Evolutionary conservation across 92 coral and sea anemone species (phyloP).

Genomic region (Heteractis magnifica): DNA sequence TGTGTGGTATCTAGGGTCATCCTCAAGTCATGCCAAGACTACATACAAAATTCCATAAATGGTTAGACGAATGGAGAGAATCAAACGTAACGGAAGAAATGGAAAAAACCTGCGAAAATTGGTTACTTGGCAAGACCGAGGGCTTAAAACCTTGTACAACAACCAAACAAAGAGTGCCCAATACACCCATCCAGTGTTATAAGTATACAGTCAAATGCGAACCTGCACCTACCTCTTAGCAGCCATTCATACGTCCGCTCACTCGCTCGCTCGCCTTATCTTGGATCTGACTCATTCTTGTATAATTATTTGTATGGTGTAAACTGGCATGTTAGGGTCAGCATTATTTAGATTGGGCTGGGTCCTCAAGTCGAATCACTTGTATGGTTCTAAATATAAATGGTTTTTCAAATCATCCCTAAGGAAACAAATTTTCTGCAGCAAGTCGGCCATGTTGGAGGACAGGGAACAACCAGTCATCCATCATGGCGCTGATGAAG

Average conservation of each 20-base stretch:
- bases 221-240: conserved; percentile 29
- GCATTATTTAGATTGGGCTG: background rate
- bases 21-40: conserved; percentile 76
- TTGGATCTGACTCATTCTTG: background rate
- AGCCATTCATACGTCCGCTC: background rate
- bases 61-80: conserved; percentile 81
- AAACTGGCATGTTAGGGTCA: background rate
- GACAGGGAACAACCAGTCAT: background rate
- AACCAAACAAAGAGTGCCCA: conserved; percentile 59
- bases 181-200: conserved; percentile 64
- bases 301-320: conserved; percentile 8
- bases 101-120: conserved; percentile 71
- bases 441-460: conserved; percentile 4
- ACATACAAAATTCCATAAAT: conserved; percentile 76
- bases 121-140: conserved; percentile 91
- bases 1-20: conserved; percentile 54
- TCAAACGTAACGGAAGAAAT: conserved; percentile 78
- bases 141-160: conserved; percentile 89
- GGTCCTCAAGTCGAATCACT: background rate
- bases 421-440: background rate
- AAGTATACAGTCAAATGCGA: conserved; percentile 88
- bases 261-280: background rate
- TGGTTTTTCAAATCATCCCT: conserved; percentile 2
- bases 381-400: background rate
- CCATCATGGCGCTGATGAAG: background rate